Conservation (phyloP, 2,797 vertebrate species). For the Mallotus villosus region DNA sequence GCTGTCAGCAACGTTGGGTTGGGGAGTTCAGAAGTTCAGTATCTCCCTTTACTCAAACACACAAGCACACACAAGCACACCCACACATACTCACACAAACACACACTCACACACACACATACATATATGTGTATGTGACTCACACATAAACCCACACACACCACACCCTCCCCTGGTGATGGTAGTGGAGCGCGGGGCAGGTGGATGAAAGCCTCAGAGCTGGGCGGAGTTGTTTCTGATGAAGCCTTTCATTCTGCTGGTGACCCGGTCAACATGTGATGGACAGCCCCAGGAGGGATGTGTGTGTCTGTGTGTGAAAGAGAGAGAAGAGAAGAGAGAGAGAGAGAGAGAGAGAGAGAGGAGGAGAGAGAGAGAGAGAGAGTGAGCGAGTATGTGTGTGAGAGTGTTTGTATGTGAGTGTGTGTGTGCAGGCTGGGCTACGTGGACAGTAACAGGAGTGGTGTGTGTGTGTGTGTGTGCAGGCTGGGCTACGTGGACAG, state of each 20-base stretch:
- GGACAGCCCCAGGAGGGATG: conserved; percentile 22
- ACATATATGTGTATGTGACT: neutral
- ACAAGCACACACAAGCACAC: neutral
- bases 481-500: neutral
- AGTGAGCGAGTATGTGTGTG: too few species aligned
- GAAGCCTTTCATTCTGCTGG: conserved; percentile 26
- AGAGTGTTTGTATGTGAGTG: too few species aligned
- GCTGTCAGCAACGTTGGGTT: conserved; percentile 18
- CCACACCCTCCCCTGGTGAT: neutral
- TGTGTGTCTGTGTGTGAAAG: too few species aligned
- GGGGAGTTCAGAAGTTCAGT: conserved; percentile 74
- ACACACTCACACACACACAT: too few species aligned
- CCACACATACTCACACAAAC: too few species aligned
- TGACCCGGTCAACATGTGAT: conserved; percentile 22
- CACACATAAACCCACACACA: neutral
- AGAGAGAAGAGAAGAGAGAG: too few species aligned
- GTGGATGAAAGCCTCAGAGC: conserved; percentile 3
- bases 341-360: too few species aligned
- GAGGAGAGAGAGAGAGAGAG: too few species aligned
- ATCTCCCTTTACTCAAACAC: conserved; percentile 35
- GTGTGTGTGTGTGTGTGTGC: conserved; percentile 22
- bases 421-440: too few species aligned
- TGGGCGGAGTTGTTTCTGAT: neutral
- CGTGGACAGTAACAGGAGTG: too few species aligned
- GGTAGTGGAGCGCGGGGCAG: neutral